These are phyloP conservation scores for Pseudomugil tenellus DNA, from an alignment of 2,797 vertebrate genomes.

Conservation along the genomic window DNA sequence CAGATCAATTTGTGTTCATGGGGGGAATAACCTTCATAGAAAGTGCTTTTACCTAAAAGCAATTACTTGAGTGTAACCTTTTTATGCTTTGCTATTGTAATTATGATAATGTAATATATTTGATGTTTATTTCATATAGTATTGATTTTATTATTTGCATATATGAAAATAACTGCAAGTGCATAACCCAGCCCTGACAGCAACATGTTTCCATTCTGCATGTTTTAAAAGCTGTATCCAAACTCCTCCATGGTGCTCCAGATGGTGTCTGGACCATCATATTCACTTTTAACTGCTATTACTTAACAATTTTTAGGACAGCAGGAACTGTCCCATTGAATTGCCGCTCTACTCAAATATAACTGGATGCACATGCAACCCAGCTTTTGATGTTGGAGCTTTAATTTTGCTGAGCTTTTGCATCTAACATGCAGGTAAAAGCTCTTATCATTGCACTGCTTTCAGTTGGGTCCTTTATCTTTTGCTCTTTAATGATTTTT, in stretches of 20 bases:
- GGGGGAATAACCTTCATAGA: not conserved
- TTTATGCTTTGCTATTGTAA: not conserved
- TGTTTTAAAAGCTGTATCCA: not conserved
- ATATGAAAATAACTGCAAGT: not conserved
- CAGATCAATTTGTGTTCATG: not conserved
- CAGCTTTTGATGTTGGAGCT: not conserved
- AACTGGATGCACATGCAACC: not conserved
- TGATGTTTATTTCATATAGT: not conserved
- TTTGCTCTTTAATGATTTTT: constrained; percentile 40
- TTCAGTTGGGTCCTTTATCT: constrained; percentile 25
- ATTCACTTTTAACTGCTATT: not conserved
- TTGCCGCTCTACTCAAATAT: not conserved
- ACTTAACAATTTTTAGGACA: constrained; percentile 2
- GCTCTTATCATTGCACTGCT: constrained; percentile 28
- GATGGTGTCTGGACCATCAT: not conserved
- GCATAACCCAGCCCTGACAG: not conserved
- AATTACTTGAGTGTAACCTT: not conserved
- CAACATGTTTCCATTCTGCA: not conserved
- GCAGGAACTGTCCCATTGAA: not conserved
- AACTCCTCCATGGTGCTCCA: not conserved
- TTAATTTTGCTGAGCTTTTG: not conserved
- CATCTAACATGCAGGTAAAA: constrained; percentile 12
- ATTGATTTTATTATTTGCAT: not conserved
- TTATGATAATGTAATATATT: not conserved
- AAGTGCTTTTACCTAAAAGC: not conserved